A percentile compares a stretch with the other conserved stretches of the same genome.
Evolutionary conservation across 1,140 invertebrate species (phyloP).

Genomic region (Ceratina japonica): DNA sequence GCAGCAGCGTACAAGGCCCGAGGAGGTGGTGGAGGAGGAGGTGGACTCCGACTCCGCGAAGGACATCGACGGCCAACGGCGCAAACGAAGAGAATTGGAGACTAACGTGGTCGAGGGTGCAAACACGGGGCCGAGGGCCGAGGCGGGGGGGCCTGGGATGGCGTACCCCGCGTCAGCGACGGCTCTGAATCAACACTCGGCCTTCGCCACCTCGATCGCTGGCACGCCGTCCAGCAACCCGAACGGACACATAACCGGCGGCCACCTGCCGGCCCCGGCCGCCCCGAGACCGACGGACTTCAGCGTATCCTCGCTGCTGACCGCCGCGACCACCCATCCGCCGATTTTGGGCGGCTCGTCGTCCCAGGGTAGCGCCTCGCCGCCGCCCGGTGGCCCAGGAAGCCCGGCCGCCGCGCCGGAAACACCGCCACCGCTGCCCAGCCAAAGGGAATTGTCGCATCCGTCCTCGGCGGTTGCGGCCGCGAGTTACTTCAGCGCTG

Average conservation of each 20-base stretch:
- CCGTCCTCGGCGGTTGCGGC: constrained; percentile 75
- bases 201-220: constrained; percentile 69
- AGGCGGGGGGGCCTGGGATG: constrained; percentile 78
- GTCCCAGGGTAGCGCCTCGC: constrained; percentile 80
- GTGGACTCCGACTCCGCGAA: constrained; percentile 66
- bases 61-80: constrained; percentile 61
- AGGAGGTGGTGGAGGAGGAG: constrained; percentile 67
- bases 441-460: constrained; percentile 68
- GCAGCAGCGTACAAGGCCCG: constrained; percentile 66
- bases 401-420: constrained; percentile 77
- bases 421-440: constrained; percentile 79
- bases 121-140: constrained; percentile 77
- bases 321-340: constrained; percentile 80
- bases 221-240: constrained; percentile 66
- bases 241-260: constrained; percentile 74
- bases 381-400: constrained; percentile 75
- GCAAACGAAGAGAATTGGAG: constrained; percentile 67
- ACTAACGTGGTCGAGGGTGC: constrained; percentile 74
- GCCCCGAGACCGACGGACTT: constrained; percentile 93
- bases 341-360: constrained; percentile 71
- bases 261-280: constrained; percentile 81
- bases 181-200: constrained; percentile 77
- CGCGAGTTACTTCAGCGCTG: constrained; percentile 82
- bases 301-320: constrained; percentile 93
- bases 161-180: constrained; percentile 78